These are phyloP conservation scores for Drosophila bipectinata DNA, from an alignment of 1,140 invertebrate genomes.

Conservation along the genomic window DNA sequence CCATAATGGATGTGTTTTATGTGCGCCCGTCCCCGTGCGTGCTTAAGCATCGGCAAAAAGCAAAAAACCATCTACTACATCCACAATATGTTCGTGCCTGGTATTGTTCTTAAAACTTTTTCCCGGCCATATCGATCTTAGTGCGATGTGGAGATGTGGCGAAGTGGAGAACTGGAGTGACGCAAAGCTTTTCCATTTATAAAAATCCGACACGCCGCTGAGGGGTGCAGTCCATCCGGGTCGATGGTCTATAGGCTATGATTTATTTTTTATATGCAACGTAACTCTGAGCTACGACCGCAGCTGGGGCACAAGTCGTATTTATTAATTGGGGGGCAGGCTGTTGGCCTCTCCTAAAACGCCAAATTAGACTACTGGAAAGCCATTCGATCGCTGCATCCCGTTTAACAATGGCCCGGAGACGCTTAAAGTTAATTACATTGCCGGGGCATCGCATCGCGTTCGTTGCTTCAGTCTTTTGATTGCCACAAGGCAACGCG, in stretches of 20 bases:
- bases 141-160: constrained; percentile 6
- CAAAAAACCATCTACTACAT: neutral
- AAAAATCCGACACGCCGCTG: constrained; percentile 58
- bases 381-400: constrained; percentile 48
- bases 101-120: constrained; percentile 24
- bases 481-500: constrained; percentile 42
- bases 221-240: constrained; percentile 49
- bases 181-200: constrained; percentile 53
- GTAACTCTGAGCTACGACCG: neutral
- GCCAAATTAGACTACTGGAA: constrained; percentile 67
- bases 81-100: neutral
- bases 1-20: constrained; percentile 52
- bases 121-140: constrained; percentile 27
- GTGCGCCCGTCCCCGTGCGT: constrained; percentile 48
- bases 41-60: constrained; percentile 45
- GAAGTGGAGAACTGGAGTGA: neutral
- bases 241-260: constrained; percentile 17
- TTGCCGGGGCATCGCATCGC: constrained; percentile 23
- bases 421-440: constrained; percentile 62
- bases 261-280: constrained; percentile 25
- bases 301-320: constrained; percentile 14
- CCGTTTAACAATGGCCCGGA: constrained; percentile 52
- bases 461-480: constrained; percentile 63
- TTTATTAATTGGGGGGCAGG: constrained; percentile 59
- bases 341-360: constrained; percentile 51